phyloP scores from a whole-genome alignment of 2,113 vertebrate genomes.

The Serinus canaria region DNA sequence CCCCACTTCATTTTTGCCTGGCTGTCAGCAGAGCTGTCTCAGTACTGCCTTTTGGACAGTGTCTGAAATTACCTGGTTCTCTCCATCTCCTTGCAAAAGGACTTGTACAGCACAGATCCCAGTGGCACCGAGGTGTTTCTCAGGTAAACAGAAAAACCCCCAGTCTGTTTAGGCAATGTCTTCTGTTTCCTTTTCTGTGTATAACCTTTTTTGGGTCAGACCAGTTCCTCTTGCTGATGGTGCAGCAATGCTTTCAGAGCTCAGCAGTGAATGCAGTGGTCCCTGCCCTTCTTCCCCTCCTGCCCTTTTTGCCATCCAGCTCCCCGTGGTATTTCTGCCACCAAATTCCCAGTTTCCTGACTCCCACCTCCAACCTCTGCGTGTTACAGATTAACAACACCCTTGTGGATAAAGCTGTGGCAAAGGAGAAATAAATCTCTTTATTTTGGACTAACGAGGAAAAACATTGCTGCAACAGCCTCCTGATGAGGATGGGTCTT shows the following conservation, averaged over 20 bases:
- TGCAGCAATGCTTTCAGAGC: neutral
- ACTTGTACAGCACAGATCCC: neutral
- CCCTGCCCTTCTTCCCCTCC: neutral
- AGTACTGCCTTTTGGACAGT: neutral
- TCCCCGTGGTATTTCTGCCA: neutral
- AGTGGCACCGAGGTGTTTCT: neutral
- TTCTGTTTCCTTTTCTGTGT: neutral
- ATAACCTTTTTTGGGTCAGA: neutral
- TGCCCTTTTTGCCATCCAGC: neutral
- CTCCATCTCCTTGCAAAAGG: neutral
- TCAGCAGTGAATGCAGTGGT: neutral
- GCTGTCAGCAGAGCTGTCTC: conserved; percentile 4
- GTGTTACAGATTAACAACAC: neutral
- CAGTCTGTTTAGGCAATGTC: neutral
- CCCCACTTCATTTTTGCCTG: conserved; percentile 23
- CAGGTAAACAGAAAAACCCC: neutral
- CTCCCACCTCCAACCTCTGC: rapidly evolving
- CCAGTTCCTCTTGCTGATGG: neutral
- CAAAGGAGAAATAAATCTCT: neutral
- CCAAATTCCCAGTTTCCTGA: neutral
- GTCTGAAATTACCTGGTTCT: neutral
- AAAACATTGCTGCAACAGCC: neutral
- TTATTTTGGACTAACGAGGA: neutral
- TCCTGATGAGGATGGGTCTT: neutral
- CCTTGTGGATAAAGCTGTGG: neutral